These are phyloP conservation scores for Oreochromis aureus DNA, from an alignment of 2,113 vertebrate species.

Conservation along the genomic window DNA sequence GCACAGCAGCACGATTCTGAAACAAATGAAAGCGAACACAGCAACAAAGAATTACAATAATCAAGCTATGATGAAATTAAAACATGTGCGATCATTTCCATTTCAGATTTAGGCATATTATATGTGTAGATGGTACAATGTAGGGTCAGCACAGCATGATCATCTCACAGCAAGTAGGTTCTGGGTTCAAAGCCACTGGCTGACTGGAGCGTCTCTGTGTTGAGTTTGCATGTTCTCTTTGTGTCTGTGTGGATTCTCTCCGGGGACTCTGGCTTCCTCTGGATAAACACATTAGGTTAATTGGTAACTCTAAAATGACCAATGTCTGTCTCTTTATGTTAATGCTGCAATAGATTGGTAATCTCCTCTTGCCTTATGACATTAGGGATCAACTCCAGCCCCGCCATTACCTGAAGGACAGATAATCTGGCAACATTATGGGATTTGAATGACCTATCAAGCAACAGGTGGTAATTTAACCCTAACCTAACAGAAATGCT, in stretches of 20 bases:
- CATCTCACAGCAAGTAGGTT: not conserved
- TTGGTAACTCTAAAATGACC: not conserved
- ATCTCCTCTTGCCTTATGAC: not conserved
- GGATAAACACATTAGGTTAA: not conserved
- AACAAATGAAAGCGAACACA: not conserved
- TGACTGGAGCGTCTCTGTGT: too few species aligned
- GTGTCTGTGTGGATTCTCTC: not conserved
- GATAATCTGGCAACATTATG: not conserved
- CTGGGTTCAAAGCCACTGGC: too few species aligned
- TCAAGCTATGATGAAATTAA: not conserved
- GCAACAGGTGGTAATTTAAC: not conserved
- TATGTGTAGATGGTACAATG: not conserved
- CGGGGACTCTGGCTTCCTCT: not conserved
- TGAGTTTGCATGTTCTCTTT: not conserved
- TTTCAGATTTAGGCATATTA: not conserved
- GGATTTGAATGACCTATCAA: not conserved
- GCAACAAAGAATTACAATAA: not conserved
- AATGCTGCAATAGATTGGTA: not conserved
- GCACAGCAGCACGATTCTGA: not conserved
- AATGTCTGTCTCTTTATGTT: not conserved
- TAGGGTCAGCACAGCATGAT: not conserved
- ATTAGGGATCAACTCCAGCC: not conserved
- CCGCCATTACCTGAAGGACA: not conserved
- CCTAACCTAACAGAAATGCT: not conserved
- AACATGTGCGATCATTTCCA: not conserved